Conservation (phyloP, 2,888 invertebrate species). For the Girardia tigrina region DNA sequence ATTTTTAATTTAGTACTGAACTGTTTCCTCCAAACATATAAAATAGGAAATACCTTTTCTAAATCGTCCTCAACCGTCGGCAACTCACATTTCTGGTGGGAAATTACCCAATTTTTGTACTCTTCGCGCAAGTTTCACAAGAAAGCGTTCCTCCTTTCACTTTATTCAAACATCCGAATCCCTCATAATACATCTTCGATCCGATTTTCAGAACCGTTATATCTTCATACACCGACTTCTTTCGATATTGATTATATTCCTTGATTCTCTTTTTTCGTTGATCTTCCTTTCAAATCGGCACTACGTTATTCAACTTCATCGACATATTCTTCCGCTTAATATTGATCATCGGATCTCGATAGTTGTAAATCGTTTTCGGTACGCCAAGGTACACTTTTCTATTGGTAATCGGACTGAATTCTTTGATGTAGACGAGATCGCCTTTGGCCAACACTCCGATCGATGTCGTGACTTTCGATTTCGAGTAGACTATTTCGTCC, state of each 20-base stretch:
- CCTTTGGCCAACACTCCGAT: neutral
- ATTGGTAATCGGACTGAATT: neutral
- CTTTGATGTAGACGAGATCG: neutral
- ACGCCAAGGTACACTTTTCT: neutral
- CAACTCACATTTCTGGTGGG: neutral
- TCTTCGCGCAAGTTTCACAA: neutral
- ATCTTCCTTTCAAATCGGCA: neutral
- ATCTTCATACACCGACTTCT: neutral
- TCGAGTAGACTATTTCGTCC: neutral
- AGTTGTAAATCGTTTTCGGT: neutral
- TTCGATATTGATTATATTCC: constrained; percentile 15
- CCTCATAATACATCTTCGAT: neutral
- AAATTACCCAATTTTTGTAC: neutral
- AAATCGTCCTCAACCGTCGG: neutral
- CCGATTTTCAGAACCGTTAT: neutral
- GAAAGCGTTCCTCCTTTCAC: neutral
- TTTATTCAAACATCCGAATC: neutral
- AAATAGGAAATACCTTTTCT: constrained; percentile 15
- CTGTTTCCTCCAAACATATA: no score
- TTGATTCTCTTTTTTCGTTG: constrained; percentile 17
- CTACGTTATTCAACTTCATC: neutral
- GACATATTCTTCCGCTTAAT: neutral
- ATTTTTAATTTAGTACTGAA: no score
- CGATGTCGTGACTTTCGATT: neutral
- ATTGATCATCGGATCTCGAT: neutral